Percentiles rank a stretch among this genome's conserved stretches.
Conservation (phyloP, 2,888 invertebrate species). For the Pseudococcus longispinus region DNA sequence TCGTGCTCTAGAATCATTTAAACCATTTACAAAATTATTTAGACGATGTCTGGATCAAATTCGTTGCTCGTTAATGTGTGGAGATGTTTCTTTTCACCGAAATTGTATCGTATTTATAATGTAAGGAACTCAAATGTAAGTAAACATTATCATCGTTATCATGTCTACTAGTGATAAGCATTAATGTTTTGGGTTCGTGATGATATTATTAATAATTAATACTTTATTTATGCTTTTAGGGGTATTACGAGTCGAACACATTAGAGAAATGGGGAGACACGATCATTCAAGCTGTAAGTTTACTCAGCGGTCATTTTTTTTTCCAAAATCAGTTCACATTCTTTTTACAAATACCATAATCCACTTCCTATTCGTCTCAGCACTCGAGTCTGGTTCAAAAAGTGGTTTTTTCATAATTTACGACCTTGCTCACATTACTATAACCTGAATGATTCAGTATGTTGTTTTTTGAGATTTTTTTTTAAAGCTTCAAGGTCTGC, state of each 20-base stretch:
- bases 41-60: constrained; percentile 47
- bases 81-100: constrained; percentile 73
- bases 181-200: not conserved
- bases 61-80: constrained; percentile 48
- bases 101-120: constrained; percentile 74
- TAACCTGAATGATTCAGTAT: not conserved
- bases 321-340: not conserved
- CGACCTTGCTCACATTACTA: constrained; percentile 14
- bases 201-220: constrained; percentile 21
- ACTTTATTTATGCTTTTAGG: constrained; percentile 60
- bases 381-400: constrained; percentile 24
- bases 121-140: constrained; percentile 68
- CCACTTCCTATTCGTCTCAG: constrained; percentile 7
- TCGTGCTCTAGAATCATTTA: not conserved
- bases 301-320: not conserved
- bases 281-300: constrained; percentile 51
- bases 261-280: constrained; percentile 76
- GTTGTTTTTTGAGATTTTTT: constrained; percentile 1
- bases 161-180: constrained; percentile 52
- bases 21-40: not conserved
- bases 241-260: constrained; percentile 72
- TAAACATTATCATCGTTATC: constrained; percentile 58
- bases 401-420: constrained; percentile 27
- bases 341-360: not conserved
- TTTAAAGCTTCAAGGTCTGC: constrained; percentile 10